Base-by-base conservation (phyloP, 2,888 invertebrate species). In the Ormyrus pomaceus region DNA sequence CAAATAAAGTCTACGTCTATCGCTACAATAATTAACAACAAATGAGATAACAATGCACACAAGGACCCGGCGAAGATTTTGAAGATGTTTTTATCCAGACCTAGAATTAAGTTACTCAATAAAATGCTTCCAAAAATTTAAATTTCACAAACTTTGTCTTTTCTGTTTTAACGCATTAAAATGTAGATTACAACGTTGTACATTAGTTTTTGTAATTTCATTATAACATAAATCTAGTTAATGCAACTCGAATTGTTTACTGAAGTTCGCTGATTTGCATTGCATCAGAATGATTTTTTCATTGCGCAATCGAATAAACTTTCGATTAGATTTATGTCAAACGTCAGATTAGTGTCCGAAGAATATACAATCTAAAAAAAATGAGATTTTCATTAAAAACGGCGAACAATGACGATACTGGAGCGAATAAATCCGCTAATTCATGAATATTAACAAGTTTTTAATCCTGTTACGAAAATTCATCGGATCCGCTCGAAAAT, bases 11-110 rank as follows among this genome's bases (percentile, higher is more conserved):
- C 83, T 88, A 86, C 80, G 75, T 81, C 81, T 86, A 87, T 62
- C 84, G 82, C 87, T 88, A 88, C 84, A 87, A 87, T 87, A 89
- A 84, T 88, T 86, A 89, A 89, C 89, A 89, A 89, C 87, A 89
- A 88, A 84, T 86, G 82, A 86, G 76, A 88, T 85, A 88, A 89
- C 89, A 88, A 88, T 87, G 83, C 83, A 81, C 82, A 51, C 86
- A 84, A 87, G 83, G 83, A 85, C 84, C 71, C 83, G 82, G 79
- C 83, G 79, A 85, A 84, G 82, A 19, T 19, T 19, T 71, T 8
- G 45, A 5, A 10, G 68, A 66, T 61, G 50, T 66, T 82, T 48
- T 53, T 19, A 45, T 55, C 45, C 19, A 61, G 46, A 61, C n/a
- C 51, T 7, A 56, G 10, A 19, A 19, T 19, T 19, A 19, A 19